A percentile compares a stretch with the other conserved stretches of the same genome.
phyloP scores from a whole-genome alignment of 2,888 invertebrate species.

The Rhagonycha fulva region DNA sequence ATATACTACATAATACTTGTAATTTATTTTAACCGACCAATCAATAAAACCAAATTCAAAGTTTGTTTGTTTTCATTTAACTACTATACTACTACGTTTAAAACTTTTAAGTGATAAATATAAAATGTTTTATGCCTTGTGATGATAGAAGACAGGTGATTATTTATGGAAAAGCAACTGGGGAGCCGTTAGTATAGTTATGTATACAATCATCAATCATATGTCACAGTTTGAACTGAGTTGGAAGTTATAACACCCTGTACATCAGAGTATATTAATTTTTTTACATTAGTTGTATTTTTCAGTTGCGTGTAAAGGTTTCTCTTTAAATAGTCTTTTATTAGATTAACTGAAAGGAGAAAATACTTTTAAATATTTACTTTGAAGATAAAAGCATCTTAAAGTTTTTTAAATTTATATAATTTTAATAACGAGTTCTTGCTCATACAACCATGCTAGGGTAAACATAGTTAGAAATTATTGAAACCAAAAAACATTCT shows the following conservation, averaged over 20 bases:
- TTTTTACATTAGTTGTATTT: not conserved
- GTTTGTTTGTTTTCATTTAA: too few species aligned
- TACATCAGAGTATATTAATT: not conserved
- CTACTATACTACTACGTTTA: too few species aligned
- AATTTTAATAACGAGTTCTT: not conserved
- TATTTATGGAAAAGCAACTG: not conserved
- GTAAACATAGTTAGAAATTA: not conserved
- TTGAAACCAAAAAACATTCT: not conserved
- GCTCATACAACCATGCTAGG: not conserved
- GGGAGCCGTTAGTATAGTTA: not conserved
- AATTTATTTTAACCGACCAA: too few species aligned
- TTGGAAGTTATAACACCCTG: not conserved
- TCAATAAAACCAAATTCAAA: too few species aligned
- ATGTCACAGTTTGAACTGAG: not conserved
- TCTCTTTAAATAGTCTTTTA: not conserved
- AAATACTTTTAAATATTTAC: not conserved
- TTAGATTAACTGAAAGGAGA: not conserved
- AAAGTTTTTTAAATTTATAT: not conserved
- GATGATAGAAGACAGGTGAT: not conserved
- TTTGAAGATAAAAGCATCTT: not conserved
- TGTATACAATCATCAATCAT: not conserved
- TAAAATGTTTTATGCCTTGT: not conserved
- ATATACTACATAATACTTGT: too few species aligned
- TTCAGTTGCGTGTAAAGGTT: not conserved
- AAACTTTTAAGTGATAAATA: too few species aligned